phyloP scores from a whole-genome alignment of 2,888 invertebrate genomes.

The Adineta ricciae region DNA sequence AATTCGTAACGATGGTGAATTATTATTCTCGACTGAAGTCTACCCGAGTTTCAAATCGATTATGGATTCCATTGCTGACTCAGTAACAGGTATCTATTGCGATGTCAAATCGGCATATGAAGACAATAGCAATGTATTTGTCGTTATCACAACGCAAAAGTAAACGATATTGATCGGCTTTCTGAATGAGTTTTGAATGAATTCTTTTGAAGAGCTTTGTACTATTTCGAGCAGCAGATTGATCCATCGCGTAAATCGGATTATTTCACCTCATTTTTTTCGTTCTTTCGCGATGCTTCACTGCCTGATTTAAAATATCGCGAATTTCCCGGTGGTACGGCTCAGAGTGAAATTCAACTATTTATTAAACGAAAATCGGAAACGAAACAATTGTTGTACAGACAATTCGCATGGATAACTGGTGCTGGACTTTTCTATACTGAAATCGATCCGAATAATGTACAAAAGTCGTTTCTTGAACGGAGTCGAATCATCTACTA shows the following conservation, averaged over 20 bases:
- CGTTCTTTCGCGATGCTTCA: background rate
- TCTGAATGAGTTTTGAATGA: no score
- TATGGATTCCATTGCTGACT: background rate
- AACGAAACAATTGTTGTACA: background rate
- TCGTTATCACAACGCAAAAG: constrained; percentile 13
- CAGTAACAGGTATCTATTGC: background rate
- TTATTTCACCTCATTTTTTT: background rate
- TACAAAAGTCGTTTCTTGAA: constrained; percentile 5
- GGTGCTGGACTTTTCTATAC: background rate
- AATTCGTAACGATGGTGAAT: background rate
- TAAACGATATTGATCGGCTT: no score
- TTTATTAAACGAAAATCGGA: background rate
- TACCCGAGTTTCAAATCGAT: background rate
- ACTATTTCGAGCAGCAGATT: background rate
- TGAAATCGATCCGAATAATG: background rate
- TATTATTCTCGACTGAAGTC: background rate
- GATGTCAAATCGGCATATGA: constrained; percentile 14
- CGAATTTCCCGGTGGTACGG: background rate
- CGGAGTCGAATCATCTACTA: background rate
- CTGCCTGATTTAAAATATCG: constrained; percentile 5
- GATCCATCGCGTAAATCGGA: constrained; percentile 10
- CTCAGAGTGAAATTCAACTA: constrained; percentile 11
- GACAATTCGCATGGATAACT: constrained; percentile 17
- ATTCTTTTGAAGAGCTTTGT: background rate
- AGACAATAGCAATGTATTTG: constrained; percentile 19